Evolutionary conservation across 2,888 invertebrate species (phyloP), one percentile per base, ranked within the genome.

Genomic region (Eustalomyia histrio): DNA sequence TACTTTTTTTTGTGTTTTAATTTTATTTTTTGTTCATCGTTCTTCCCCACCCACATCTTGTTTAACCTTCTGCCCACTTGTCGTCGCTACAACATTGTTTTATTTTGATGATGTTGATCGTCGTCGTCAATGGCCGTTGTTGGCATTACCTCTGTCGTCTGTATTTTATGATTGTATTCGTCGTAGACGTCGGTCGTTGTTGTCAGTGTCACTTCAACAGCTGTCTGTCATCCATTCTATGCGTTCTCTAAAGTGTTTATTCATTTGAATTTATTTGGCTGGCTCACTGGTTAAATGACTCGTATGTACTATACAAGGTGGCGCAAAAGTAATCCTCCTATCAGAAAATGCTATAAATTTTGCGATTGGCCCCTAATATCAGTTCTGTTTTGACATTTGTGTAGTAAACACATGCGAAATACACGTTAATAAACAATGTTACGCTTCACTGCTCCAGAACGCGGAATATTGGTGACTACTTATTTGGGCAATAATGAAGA

Each of bases 171-270:
- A 16, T 21, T 16, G 14, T 57, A 39, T 21, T 14, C 39, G 39
- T 43, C 60, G 60, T 39, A 6, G 65, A 16, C 52, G 52, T 50
- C 35, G 39, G 18, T 39, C 57, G 58, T 52, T 47, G 63, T 53
- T 72, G 76, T 29, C 76, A 76, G 35, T 80, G 68, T 76, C 80
- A 80, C 64, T 43, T 58, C 58, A 72, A 57, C 75, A 80, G 76
- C 72, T 80, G 76, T 72, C 80, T 57, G 63, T 76, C 76, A 80
- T 76, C 63, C 58, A 72, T 76, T 72, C 50, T 21, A 21, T 68
- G 16, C 29, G 47, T 55, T 14, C 16, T 33, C 17, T 52, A 21
- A 16, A 43, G 16, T 18, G 16, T 17, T 33, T 24, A 16, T 52
- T 47, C 47, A 8, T 29, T 53, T 53, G 1, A 57, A 29, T n/a